Evolutionary conservation across 1,140 invertebrate genomes (phyloP).

Genomic region (Drosophila orena): DNA sequence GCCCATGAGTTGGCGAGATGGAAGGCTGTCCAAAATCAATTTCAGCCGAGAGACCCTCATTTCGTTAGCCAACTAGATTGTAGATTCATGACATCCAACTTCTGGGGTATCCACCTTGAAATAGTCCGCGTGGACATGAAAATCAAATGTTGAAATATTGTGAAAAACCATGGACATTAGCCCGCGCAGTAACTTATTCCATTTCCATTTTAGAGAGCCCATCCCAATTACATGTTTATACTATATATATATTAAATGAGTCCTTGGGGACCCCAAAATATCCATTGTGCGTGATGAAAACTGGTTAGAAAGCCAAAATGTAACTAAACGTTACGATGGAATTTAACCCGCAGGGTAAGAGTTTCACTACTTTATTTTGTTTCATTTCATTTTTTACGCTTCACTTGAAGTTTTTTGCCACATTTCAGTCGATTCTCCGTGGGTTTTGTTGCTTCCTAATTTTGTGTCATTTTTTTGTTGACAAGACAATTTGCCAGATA

Average conservation of each 20-base stretch:
- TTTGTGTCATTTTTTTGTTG: slow-evolving; percentile 45
- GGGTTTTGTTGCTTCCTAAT: slow-evolving; percentile 8
- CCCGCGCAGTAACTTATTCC: not conserved
- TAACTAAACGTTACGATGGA: too few relatives aligned
- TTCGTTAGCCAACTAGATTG: slow-evolving; percentile 32
- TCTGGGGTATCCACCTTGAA: slow-evolving; percentile 10
- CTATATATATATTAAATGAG: too few relatives aligned
- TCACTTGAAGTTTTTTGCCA: slow-evolving; percentile 50
- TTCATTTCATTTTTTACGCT: slow-evolving; percentile 55
- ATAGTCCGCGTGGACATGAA: not conserved
- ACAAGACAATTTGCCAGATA: slow-evolving; percentile 61
- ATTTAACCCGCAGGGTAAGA: too few relatives aligned
- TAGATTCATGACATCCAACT: slow-evolving; percentile 38
- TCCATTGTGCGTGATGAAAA: too few relatives aligned
- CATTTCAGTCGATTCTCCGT: slow-evolving; percentile 33
- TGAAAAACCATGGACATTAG: slow-evolving; percentile 52
- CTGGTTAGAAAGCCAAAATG: too few relatives aligned
- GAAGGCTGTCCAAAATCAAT: slow-evolving; percentile 41
- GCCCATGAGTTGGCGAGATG: slow-evolving; percentile 34
- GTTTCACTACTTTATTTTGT: slow-evolving; percentile 23
- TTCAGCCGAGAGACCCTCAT: slow-evolving; percentile 11
- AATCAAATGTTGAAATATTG: slow-evolving; percentile 43
- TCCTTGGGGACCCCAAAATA: too few relatives aligned
- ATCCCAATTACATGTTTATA: too few relatives aligned
- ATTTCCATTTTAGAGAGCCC: too few relatives aligned